Percentiles rank a stretch among this genome's conserved stretches.
These are phyloP conservation scores for Arge pagana DNA, from an alignment of 2,888 invertebrate species.

Conservation along the genomic window DNA sequence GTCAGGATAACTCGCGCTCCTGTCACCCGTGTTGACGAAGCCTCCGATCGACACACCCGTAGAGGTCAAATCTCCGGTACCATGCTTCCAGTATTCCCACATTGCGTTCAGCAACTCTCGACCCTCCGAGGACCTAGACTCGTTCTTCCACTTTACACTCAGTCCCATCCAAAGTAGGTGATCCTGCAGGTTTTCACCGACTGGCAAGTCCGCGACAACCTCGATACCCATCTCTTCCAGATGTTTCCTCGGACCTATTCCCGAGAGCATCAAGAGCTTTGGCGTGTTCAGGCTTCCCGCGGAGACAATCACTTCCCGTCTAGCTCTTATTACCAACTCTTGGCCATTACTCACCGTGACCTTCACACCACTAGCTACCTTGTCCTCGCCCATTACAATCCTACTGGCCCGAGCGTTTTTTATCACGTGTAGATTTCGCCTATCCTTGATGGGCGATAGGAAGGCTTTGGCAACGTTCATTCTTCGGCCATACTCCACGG, in stretches of 20 bases:
- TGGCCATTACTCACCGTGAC: conserved; percentile 62
- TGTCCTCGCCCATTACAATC: conserved; percentile 66
- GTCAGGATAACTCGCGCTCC: no score
- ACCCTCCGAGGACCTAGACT: no score
- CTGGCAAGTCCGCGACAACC: conserved; percentile 65
- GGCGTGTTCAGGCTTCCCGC: conserved; percentile 88
- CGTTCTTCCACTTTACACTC: no score
- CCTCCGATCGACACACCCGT: no score
- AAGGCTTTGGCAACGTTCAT: conserved; percentile 83
- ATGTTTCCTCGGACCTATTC: conserved; percentile 71
- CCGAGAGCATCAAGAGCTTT: conserved; percentile 84
- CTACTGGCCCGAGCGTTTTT: conserved; percentile 70
- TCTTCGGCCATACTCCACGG: conserved; percentile 73
- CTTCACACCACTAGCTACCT: conserved; percentile 67
- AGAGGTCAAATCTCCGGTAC: no score
- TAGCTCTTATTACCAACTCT: conserved; percentile 63
- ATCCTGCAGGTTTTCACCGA: conserved; percentile 79
- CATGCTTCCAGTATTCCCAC: no score
- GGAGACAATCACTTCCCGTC: conserved; percentile 78
- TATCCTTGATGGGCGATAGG: conserved; percentile 66
- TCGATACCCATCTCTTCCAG: conserved; percentile 65
- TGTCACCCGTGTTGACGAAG: no score
- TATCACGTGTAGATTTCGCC: conserved; percentile 73
- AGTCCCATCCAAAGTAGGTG: no score
- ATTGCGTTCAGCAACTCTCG: no score